Conservation (phyloP, 2,113 vertebrate genomes). For the Camarhynchus parvulus region DNA sequence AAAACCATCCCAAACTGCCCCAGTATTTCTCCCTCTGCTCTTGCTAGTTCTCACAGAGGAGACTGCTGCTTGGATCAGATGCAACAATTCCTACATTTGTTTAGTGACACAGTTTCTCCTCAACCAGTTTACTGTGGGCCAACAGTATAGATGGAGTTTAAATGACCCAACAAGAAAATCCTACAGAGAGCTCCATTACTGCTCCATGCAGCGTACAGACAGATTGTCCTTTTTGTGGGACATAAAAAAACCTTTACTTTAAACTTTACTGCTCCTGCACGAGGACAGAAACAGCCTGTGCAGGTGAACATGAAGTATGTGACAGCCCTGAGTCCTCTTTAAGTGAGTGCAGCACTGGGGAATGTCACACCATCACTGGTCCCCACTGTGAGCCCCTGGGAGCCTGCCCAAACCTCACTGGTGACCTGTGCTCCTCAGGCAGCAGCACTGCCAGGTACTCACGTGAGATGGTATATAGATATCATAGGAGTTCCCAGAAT, state of each 20-base stretch:
- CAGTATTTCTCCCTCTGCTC: background rate
- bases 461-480: conserved; percentile 99
- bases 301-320: background rate
- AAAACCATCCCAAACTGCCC: background rate
- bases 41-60: background rate
- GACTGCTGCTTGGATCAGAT: background rate
- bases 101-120: background rate
- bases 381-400: background rate
- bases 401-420: background rate
- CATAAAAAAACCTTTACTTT: background rate
- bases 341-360: background rate
- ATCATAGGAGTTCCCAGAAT: conserved; percentile 97
- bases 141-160: background rate
- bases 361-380: background rate
- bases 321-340: background rate
- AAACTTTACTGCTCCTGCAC: background rate
- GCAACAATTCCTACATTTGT: background rate
- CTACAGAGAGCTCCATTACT: background rate
- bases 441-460: conserved; percentile 65
- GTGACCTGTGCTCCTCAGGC: background rate
- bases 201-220: background rate
- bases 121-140: background rate
- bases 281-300: background rate
- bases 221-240: background rate
- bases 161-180: background rate